Evolutionary conservation across 2,797 vertebrate genomes (phyloP), one percentile per base, ranked within the genome.

Genomic region (Serranus cabrilla): DNA sequence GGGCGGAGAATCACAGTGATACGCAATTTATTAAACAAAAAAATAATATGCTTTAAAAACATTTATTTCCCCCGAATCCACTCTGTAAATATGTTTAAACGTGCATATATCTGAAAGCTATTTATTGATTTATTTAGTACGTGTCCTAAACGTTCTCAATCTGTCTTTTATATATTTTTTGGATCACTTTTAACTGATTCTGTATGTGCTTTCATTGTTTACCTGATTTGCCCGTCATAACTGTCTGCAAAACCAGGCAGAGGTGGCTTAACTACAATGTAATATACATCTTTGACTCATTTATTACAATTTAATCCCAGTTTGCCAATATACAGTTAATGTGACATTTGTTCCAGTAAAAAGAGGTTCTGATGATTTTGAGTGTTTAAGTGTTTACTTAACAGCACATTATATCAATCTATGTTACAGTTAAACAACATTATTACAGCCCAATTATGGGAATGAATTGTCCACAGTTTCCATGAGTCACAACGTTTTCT

Each of bases 241-340:
- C 42, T 18, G 6, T 43, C 20, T 61, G 42, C 45, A 60, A 18
- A 47, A 61, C 23, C n/a, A 21, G 11, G 9, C 50, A 25, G 1
- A 51, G 12, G 5, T 23, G 47, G 7, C 25, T 13, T 23, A 39
- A n/a, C 0, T 13, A 45, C 2, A n/a, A 3, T 27, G 6, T 34
- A n/a, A 4, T n/a, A 5, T 25, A 47, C 3, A 34, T 54, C 11
- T 51, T 10, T 45, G 12, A 46, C 3, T 37, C 5, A 21, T 25
- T 34, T 4, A 40, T 5, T 21, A 54, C n/a, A 57, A 21, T 9
- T 42, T 39, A n/a, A 42, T 52, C 39, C 47, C 11, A 40, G 11
- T 71, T 37, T 17, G 56, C 12, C 12, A 50, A 49, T 31, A 39
- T 23, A 40, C 13, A 54, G 49, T 59, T 51, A 40, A 61, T 56